These are phyloP conservation scores for Pristionchus mayeri DNA, from an alignment of 2,888 invertebrate species.

Conservation along the genomic window DNA sequence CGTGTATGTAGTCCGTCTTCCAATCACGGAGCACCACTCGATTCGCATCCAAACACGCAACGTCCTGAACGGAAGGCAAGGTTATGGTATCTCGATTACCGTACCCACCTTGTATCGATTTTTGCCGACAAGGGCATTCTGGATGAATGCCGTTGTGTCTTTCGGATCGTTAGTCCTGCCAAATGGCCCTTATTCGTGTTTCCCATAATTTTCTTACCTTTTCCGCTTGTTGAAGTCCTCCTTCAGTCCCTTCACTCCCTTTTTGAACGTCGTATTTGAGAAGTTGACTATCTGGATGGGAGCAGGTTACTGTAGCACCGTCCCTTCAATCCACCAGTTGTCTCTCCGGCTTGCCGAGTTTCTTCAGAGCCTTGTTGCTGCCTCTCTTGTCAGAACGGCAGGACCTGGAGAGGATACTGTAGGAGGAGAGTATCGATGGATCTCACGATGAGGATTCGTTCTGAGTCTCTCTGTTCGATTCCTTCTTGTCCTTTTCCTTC, in stretches of 20 bases:
- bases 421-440: not conserved
- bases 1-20: constrained; percentile 44
- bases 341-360: constrained; percentile 9
- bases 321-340: not conserved
- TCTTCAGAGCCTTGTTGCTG: constrained; percentile 20
- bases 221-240: constrained; percentile 13
- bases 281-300: constrained; percentile 2
- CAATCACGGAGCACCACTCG: constrained; percentile 39
- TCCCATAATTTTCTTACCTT: not conserved
- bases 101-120: constrained; percentile 43
- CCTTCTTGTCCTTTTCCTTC: not conserved
- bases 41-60: constrained; percentile 33
- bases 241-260: constrained; percentile 38
- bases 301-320: not conserved
- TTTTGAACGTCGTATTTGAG: constrained; percentile 12
- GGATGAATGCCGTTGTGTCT: constrained; percentile 23
- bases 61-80: constrained; percentile 7
- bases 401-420: not conserved
- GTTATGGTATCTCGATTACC: not conserved
- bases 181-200: too few species aligned
- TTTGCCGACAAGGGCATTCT: not conserved
- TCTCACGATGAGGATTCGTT: constrained; percentile 21
- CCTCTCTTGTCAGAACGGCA: not conserved
- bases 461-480: constrained; percentile 1
- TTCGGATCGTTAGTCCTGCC: constrained; percentile 29